Percentiles rank a stretch among this genome's conserved stretches.
Evolutionary conservation across 2,113 vertebrate genomes (phyloP).

Genomic region (Cyanistes caeruleus): DNA sequence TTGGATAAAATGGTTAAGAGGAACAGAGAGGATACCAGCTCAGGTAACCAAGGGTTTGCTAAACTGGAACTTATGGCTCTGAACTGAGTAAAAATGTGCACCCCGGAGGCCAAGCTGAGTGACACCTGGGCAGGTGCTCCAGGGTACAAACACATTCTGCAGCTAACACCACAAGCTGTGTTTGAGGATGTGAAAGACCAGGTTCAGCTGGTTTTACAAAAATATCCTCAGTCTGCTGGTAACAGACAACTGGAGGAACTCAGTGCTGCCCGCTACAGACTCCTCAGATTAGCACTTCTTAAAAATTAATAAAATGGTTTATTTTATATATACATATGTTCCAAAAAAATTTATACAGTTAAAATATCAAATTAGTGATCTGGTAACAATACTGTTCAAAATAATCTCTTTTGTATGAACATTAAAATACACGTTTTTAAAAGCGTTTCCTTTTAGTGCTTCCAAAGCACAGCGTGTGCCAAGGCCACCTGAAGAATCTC

Average conservation of each 20-base stretch:
- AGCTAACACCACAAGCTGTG: background rate
- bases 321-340: slow-evolving; percentile 86
- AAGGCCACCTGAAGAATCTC: slow-evolving; percentile 81
- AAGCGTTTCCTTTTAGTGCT: slow-evolving; percentile 80
- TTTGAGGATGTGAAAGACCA: background rate
- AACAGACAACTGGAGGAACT: background rate
- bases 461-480: slow-evolving; percentile 83
- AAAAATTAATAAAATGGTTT: slow-evolving; percentile 90
- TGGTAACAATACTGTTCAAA: slow-evolving; percentile 93
- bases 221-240: background rate
- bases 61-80: background rate
- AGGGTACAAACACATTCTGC: background rate
- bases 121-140: background rate
- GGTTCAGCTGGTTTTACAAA: background rate
- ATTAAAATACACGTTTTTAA: slow-evolving; percentile 86
- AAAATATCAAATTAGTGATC: slow-evolving; percentile 91
- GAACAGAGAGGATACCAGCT: background rate
- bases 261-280: slow-evolving; percentile 49
- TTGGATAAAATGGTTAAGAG: background rate
- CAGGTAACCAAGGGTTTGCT: background rate
- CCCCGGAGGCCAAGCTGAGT: background rate
- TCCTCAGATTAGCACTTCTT: slow-evolving; percentile 63
- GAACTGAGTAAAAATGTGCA: background rate
- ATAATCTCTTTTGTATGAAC: slow-evolving; percentile 95
- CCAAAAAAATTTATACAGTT: slow-evolving; percentile 89